These are phyloP conservation scores for Dugesia japonica DNA, from an alignment of 2,888 invertebrate genomes.

Conservation along the genomic window DNA sequence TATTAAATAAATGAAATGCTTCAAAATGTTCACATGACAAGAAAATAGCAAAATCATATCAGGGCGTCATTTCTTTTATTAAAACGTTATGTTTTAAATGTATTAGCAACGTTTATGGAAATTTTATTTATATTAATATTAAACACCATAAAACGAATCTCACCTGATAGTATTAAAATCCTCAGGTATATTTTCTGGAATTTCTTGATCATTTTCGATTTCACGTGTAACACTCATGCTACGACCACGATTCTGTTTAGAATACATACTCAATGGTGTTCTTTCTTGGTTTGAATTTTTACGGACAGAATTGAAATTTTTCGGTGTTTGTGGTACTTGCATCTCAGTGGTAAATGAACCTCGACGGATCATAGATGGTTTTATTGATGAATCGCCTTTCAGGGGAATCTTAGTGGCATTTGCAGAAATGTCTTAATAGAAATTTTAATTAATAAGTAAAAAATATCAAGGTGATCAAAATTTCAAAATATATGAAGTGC, in stretches of 20 bases:
- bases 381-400: neutral
- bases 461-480: no score
- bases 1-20: no score
- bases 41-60: no score
- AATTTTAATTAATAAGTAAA: no score
- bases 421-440: no score
- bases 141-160: no score
- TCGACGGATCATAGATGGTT: neutral
- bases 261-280: neutral
- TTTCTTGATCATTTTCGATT: neutral
- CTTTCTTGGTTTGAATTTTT: neutral
- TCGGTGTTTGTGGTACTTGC: constrained; percentile 13
- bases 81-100: no score
- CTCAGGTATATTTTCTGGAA: neutral
- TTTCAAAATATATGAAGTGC: no score
- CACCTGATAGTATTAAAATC: neutral
- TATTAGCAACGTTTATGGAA: no score
- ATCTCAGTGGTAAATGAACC: constrained; percentile 9
- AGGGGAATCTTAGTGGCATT: neutral
- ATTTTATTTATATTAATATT: no score
- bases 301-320: neutral
- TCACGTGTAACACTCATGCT: constrained; percentile 12
- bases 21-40: no score
- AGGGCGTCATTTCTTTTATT: no score
- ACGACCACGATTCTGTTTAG: neutral